Base-by-base conservation (phyloP, 2,113 vertebrate genomes). In the Pachyramphus minor region DNA sequence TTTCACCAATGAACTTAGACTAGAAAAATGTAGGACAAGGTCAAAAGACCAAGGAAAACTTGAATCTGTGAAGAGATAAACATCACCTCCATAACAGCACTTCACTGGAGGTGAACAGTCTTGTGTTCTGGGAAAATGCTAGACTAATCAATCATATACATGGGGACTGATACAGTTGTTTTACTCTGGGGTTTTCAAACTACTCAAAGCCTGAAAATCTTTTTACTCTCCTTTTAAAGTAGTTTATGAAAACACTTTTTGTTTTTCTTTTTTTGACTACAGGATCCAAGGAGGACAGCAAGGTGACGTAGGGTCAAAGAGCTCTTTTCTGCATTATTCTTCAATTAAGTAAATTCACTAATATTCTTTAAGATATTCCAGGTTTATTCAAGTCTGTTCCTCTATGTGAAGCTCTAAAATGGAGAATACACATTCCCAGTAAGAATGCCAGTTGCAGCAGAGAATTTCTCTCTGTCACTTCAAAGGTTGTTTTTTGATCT, bases 401-500 rank as follows among this genome's bases (percentile, higher is more conserved):
- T 55, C 20, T 49, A 2, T 14, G 52, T 73, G 25, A 42, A 76
- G 33, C 3, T 18, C 49, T 63, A 47, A 79, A 86, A 80, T 8
- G 9, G 24, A 47, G 8, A 10, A 14, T 49, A 27, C 22, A 9
- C 23, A 23, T 82, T 62, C 52, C 16, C 39, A 49, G 27, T n/a
- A 66, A 58, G 17, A 72, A 88, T 52, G 7, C 0, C 6, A 21
- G 18, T 19, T 71, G 8, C 31, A 71, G 28, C 2, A 66, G 30
- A 72, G 1, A 12, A 12, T 55, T 82, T 77, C 22, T 60, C 24
- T 52, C 37, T 78, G 33, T 30, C 19, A 73, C 35, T 72, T 41
- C 11, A 55, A 68, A 78, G 0, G 0, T 1, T 53, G 18, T 9
- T 37, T 67, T 41, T 81, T 15, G 2, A 9, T 66, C 8, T 58